These are phyloP conservation scores for Nematolebias whitei DNA, from an alignment of 2,113 vertebrate genomes.

Conservation along the genomic window DNA sequence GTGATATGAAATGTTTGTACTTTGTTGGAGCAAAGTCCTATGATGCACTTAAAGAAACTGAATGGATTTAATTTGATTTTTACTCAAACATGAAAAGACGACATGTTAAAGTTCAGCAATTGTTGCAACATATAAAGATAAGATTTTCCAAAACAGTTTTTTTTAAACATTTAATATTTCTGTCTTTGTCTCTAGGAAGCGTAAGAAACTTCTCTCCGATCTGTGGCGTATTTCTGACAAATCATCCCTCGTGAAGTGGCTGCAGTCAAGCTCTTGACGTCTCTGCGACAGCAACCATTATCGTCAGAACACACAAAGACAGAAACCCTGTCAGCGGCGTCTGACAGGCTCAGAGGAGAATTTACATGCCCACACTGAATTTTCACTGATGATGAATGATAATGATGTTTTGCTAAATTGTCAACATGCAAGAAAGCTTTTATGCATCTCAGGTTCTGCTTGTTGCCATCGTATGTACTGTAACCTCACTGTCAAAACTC, in stretches of 20 bases:
- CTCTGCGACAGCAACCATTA: neutral
- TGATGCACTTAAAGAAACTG: conserved; percentile 30
- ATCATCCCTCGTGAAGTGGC: conserved; percentile 73
- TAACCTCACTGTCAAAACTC: neutral
- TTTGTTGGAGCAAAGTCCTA: conserved; percentile 32
- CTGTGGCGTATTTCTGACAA: conserved; percentile 75
- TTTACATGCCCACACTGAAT: neutral
- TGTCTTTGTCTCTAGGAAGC: conserved; percentile 63
- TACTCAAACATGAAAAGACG: conserved; percentile 3
- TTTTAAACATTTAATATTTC: conserved; percentile 2
- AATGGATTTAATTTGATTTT: conserved; percentile 35
- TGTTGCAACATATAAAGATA: neutral
- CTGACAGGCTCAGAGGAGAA: neutral
- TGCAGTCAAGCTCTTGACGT: conserved; percentile 61
- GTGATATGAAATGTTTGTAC: conserved; percentile 69
- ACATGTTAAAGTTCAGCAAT: neutral
- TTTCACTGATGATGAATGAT: neutral
- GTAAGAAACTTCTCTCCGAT: conserved; percentile 71
- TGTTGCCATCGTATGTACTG: conserved; percentile 22
- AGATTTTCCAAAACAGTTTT: neutral
- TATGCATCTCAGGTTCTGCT: conserved; percentile 13
- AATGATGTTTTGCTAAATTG: neutral
- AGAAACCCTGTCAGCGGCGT: neutral
- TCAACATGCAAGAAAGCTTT: conserved; percentile 8
- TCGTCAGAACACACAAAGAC: neutral